A percentile compares a stretch with the other conserved stretches of the same genome.
Evolutionary conservation across 2,113 vertebrate genomes (phyloP).

Genomic region (zebrafish (Danio rerio)): DNA sequence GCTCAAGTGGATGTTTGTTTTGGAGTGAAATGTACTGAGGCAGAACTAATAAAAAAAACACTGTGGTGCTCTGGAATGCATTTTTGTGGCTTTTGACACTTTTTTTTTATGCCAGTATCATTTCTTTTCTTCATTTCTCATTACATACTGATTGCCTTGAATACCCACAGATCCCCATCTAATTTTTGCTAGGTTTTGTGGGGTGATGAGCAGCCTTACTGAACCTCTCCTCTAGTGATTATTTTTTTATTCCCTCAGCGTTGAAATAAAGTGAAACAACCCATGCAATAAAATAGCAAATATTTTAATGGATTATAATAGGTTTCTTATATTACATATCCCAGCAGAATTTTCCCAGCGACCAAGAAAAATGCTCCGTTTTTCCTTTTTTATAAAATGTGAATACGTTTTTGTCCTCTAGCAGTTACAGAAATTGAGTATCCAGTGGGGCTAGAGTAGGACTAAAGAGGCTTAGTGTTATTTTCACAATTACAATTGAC

Average conservation of each 20-base stretch:
- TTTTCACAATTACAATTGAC: constrained; percentile 15
- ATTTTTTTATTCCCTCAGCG: constrained; percentile 11
- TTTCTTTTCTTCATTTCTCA: constrained; percentile 21
- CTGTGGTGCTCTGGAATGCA: not conserved
- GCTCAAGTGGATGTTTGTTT: constrained; percentile 24
- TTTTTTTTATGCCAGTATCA: not conserved
- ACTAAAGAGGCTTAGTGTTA: not conserved
- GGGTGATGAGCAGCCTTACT: constrained; percentile 13
- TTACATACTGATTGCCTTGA: constrained; percentile 18
- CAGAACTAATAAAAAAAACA: constrained; percentile 24
- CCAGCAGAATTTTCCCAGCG: not conserved
- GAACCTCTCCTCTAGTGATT: constrained; percentile 7
- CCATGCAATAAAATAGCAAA: constrained; percentile 22
- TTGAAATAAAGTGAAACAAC: constrained; percentile 37
- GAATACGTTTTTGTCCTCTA: constrained; percentile 11
- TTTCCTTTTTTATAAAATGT: not conserved
- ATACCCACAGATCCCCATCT: constrained; percentile 19
- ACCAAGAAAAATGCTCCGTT: not conserved
- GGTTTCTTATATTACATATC: constrained; percentile 16
- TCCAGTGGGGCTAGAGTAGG: not conserved
- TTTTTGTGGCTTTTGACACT: constrained; percentile 1
- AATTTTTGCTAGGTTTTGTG: constrained; percentile 25
- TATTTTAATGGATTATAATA: constrained; percentile 24
- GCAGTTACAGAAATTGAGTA: not conserved
- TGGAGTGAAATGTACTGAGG: constrained; percentile 22